Evolutionary conservation across 1,140 invertebrate genomes (phyloP), one percentile per base, ranked within the genome.

Genomic region (Drosophila nikananu): DNA sequence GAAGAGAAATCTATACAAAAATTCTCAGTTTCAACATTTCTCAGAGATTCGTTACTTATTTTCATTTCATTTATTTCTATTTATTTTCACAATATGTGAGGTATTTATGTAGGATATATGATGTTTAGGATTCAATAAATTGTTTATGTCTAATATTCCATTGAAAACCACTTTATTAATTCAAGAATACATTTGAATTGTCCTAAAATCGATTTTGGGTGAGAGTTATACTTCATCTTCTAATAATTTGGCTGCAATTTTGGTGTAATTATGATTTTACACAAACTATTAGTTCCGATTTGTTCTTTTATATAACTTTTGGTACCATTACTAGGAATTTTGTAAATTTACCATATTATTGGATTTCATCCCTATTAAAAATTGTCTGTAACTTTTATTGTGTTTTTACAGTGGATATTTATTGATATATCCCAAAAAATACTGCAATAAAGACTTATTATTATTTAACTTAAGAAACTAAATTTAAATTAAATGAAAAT

Each of bases 1-100:
- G 61, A 66, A 68, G 44, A 66, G 62, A 68, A 48, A 2, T 32
- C 10, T 21, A 62, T 19, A 32, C 13, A 19, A 5, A 8, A 39
- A 8, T 63, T 17, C 32, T 52, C 46, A 52, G 51, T 25, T 30
- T 3, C 5, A 8, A 35, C 10, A 23, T 15, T 35, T 54, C 19
- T 35, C 54, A 23, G 35, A 15, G 54, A 57, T 57, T 57, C 15
- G 54, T 37, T 37, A 23, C 15, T 55, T 23, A 37, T 55, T 54
- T 54, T 17, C 19, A 54, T 2, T 21, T 19, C 30, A 54, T 17
- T 35, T 0, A 55, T 55, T 39, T 55, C 12, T 0, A 39, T 55
- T 37, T 39, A 39, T 35, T 55, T 21, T 21, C 12, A 21, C 7
- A 9, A 32, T 15, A 1, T 35, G 3, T 35, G 9, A 13, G 7